Percentiles rank a stretch among this genome's conserved stretches.
Conservation (phyloP, 1,140 invertebrate genomes). For the Mercenaria mercenaria region DNA sequence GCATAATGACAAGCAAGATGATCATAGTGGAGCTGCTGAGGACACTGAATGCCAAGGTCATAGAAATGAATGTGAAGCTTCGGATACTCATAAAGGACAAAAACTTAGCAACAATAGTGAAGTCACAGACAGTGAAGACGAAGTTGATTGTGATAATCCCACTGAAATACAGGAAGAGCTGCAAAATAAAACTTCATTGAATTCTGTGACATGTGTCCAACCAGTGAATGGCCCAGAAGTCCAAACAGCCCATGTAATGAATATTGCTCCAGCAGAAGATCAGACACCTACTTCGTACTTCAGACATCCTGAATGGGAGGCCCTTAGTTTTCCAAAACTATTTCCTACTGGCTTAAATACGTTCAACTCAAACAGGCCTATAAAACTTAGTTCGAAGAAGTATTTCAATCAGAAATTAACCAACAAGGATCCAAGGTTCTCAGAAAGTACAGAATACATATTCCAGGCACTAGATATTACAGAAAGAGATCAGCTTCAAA, state of each 20-base stretch:
- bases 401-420: conserved; percentile 61
- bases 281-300: conserved; percentile 53
- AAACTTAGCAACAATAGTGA: conserved; percentile 14
- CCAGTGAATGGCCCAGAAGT: conserved; percentile 59
- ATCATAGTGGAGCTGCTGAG: neutral
- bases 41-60: neutral
- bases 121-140: conserved; percentile 51
- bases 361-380: conserved; percentile 34
- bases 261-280: conserved; percentile 59
- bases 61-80: conserved; percentile 43
- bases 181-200: conserved; percentile 48
- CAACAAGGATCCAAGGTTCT: conserved; percentile 53
- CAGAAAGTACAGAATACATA: conserved; percentile 62
- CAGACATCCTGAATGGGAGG: conserved; percentile 50
- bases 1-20: conserved; percentile 18
- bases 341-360: conserved; percentile 61
- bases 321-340: conserved; percentile 50
- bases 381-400: conserved; percentile 48
- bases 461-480: conserved; percentile 56
- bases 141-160: conserved; percentile 57
- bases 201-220: conserved; percentile 52
- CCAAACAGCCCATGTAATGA: conserved; percentile 40
- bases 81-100: neutral
- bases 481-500: conserved; percentile 60
- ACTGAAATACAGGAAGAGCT: conserved; percentile 51